Percentiles rank a stretch among this genome's conserved stretches.
These are phyloP conservation scores for Leptestheria dahalacensis DNA, from an alignment of 1,140 invertebrate genomes.

Conservation along the genomic window DNA sequence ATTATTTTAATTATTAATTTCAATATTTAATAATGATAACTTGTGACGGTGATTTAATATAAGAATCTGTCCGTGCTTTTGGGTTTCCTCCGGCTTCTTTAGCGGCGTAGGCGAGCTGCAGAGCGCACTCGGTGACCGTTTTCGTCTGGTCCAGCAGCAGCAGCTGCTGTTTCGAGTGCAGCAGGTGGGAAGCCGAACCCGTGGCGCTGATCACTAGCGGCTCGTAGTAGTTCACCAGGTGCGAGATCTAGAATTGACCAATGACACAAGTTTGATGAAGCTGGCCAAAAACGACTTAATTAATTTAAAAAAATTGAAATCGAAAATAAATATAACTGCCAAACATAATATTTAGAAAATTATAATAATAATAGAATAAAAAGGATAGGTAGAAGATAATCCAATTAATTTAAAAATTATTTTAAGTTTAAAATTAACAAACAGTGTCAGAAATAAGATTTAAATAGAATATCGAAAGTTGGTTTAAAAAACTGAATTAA, in stretches of 20 bases:
- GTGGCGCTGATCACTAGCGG: constrained; percentile 66
- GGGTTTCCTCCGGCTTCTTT: constrained; percentile 90
- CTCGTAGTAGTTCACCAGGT: constrained; percentile 68
- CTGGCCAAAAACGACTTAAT: too few species aligned
- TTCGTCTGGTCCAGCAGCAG: constrained; percentile 80
- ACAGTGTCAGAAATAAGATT: too few species aligned
- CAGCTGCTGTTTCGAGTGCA: constrained; percentile 77
- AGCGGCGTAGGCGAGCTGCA: constrained; percentile 67
- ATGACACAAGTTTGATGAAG: too few species aligned
- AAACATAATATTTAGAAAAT: too few species aligned
- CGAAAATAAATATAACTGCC: too few species aligned
- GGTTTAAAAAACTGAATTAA: too few species aligned
- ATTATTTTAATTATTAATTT: not conserved
- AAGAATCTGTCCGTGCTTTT: constrained; percentile 38
- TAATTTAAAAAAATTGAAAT: too few species aligned
- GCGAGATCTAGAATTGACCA: constrained; percentile 53
- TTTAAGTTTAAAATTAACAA: too few species aligned
- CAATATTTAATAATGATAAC: not conserved
- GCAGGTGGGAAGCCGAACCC: constrained; percentile 57
- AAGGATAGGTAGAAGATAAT: too few species aligned
- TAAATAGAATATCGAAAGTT: too few species aligned
- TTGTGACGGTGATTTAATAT: not conserved
- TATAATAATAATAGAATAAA: too few species aligned
- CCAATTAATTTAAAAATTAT: too few species aligned
- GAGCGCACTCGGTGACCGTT: constrained; percentile 77